A percentile compares a stretch with the other conserved stretches of the same genome.
These are phyloP conservation scores for Polypterus senegalus DNA, from an alignment of 2,113 vertebrate species.

Conservation along the genomic window DNA sequence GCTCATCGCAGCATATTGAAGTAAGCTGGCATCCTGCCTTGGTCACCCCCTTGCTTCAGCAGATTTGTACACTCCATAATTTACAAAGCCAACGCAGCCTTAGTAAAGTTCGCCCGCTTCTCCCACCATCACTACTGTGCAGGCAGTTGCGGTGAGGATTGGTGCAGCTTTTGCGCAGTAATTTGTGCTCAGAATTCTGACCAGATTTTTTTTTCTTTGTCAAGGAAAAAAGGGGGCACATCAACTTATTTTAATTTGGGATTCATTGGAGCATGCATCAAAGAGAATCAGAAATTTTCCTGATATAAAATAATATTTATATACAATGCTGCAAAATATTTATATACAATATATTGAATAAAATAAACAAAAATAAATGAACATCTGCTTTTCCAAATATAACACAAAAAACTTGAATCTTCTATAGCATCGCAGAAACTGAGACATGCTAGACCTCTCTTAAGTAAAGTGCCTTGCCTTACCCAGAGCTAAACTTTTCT, in stretches of 20 bases:
- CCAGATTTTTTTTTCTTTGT: constrained; percentile 24
- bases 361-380: background rate
- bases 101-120: constrained; percentile 53
- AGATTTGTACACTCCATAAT: constrained; percentile 43
- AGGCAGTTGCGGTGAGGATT: constrained; percentile 48
- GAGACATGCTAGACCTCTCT: background rate
- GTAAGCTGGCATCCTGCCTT: constrained; percentile 64
- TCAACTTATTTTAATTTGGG: constrained; percentile 33
- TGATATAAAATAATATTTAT: background rate
- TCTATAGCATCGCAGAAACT: background rate
- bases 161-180: constrained; percentile 55
- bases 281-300: background rate
- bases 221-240: constrained; percentile 34
- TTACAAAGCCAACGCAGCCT: constrained; percentile 42
- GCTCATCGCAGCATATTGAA: constrained; percentile 62
- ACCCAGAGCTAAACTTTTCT: background rate
- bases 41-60: constrained; percentile 53
- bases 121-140: constrained; percentile 30
- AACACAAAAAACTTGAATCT: background rate
- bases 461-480: background rate
- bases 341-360: background rate
- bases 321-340: background rate
- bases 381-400: background rate
- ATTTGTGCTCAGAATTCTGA: constrained; percentile 60
- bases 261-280: constrained; percentile 32